These are phyloP conservation scores for Hyles lineata DNA, from an alignment of 2,888 invertebrate genomes.

Conservation along the genomic window DNA sequence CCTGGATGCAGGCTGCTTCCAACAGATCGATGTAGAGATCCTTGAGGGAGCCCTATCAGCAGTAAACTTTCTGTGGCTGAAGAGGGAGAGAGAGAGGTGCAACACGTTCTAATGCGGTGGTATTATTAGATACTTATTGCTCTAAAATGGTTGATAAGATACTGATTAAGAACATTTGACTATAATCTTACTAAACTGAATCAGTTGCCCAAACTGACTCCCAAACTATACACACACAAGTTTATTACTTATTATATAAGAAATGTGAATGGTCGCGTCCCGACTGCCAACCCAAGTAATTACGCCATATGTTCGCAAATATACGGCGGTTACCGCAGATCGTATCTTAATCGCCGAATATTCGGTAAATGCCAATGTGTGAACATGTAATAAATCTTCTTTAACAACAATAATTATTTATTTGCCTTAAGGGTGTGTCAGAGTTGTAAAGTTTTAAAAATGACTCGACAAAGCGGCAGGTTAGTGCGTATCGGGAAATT, in stretches of 20 bases:
- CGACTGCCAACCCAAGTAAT: background rate
- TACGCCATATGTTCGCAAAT: conserved; percentile 2
- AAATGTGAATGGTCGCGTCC: background rate
- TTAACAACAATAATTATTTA: too few relatives aligned
- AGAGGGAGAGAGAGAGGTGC: too few relatives aligned
- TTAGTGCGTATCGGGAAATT: too few relatives aligned
- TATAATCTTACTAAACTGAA: background rate
- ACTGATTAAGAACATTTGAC: background rate
- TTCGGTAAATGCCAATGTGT: background rate
- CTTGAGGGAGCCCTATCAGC: too few relatives aligned
- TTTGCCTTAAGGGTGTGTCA: background rate
- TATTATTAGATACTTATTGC: too few relatives aligned
- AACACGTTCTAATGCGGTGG: too few relatives aligned
- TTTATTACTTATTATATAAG: conserved; percentile 1
- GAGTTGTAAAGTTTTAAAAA: background rate
- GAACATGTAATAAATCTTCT: conserved; percentile 1
- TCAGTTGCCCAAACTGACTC: background rate
- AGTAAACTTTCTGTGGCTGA: too few relatives aligned
- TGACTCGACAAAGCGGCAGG: too few relatives aligned
- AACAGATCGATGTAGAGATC: too few relatives aligned
- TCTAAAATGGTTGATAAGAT: background rate
- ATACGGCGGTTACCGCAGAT: background rate
- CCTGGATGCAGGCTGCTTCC: too few relatives aligned
- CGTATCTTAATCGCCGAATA: conserved; percentile 3
- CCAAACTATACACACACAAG: background rate